These are phyloP conservation scores for Watsonalla cultraria DNA, from an alignment of 2,888 invertebrate species.

Conservation along the genomic window DNA sequence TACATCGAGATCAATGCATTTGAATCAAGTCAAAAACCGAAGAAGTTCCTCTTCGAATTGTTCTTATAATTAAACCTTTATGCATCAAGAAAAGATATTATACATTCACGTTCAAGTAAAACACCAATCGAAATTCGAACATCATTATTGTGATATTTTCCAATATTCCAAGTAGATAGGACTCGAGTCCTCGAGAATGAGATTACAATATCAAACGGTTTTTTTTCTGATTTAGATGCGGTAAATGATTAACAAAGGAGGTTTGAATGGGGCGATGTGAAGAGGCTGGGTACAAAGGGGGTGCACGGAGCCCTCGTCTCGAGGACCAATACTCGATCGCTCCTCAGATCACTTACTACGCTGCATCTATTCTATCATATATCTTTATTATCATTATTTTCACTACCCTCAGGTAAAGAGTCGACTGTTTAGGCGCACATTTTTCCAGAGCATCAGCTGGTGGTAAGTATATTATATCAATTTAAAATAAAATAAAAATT, in stretches of 20 bases:
- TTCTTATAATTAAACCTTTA: too few species aligned
- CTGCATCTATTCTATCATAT: constrained; percentile 25
- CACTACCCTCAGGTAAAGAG: too few species aligned
- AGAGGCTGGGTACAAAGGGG: constrained; percentile 38
- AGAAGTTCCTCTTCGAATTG: too few species aligned
- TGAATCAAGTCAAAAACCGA: too few species aligned
- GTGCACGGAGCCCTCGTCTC: constrained; percentile 53
- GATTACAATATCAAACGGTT: constrained; percentile 36
- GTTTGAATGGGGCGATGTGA: constrained; percentile 4
- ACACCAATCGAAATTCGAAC: not conserved
- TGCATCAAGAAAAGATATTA: too few species aligned
- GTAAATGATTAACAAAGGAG: constrained; percentile 32
- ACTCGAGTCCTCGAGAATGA: constrained; percentile 7
- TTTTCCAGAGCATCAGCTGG: too few species aligned
- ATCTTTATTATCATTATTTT: constrained; percentile 10
- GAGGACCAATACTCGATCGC: constrained; percentile 61
- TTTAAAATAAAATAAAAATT: too few species aligned
- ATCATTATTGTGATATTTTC: not conserved
- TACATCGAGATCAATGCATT: too few species aligned
- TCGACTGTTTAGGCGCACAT: too few species aligned
- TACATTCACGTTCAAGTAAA: not conserved
- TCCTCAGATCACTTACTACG: constrained; percentile 40
- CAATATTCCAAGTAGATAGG: not conserved
- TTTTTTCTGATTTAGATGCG: constrained; percentile 26
- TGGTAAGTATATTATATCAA: too few species aligned